Conservation (phyloP, 1,140 invertebrate genomes). For the Notospermus geniculatus region DNA sequence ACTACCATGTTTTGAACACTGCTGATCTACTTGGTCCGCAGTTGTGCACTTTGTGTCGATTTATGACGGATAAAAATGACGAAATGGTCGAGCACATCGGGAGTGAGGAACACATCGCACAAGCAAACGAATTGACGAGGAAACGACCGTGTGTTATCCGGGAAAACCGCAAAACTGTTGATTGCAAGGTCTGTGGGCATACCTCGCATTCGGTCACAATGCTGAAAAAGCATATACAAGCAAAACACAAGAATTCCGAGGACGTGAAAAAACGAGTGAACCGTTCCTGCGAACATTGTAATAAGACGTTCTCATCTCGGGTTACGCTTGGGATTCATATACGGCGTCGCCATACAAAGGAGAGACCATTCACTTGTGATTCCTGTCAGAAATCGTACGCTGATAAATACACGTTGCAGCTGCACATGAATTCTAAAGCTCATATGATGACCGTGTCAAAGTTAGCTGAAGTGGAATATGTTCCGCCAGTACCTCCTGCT, state of each 20-base stretch:
- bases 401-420: constrained; percentile 23
- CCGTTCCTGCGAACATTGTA: constrained; percentile 45
- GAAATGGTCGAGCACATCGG: constrained; percentile 69
- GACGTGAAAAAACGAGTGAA: not conserved
- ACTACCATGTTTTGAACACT: constrained; percentile 61
- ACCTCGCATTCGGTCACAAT: constrained; percentile 59
- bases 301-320: constrained; percentile 22
- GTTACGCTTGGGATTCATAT: constrained; percentile 33
- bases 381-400: constrained; percentile 27
- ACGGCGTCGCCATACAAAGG: constrained; percentile 24
- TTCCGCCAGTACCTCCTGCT: too few relatives aligned
- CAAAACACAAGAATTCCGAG: constrained; percentile 59
- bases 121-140: constrained; percentile 39
- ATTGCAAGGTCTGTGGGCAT: constrained; percentile 59
- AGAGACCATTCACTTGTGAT: constrained; percentile 29
- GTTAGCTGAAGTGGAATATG: too few relatives aligned
- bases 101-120: not conserved
- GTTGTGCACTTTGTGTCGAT: constrained; percentile 75
- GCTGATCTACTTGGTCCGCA: constrained; percentile 62
- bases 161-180: constrained; percentile 62
- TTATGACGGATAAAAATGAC: constrained; percentile 65
- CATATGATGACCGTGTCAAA: too few relatives aligned
- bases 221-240: constrained; percentile 67
- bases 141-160: constrained; percentile 77
- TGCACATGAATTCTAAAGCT: constrained; percentile 21